Conservation (phyloP, 2,113 vertebrate genomes). For the Pangasianodon gigas region DNA sequence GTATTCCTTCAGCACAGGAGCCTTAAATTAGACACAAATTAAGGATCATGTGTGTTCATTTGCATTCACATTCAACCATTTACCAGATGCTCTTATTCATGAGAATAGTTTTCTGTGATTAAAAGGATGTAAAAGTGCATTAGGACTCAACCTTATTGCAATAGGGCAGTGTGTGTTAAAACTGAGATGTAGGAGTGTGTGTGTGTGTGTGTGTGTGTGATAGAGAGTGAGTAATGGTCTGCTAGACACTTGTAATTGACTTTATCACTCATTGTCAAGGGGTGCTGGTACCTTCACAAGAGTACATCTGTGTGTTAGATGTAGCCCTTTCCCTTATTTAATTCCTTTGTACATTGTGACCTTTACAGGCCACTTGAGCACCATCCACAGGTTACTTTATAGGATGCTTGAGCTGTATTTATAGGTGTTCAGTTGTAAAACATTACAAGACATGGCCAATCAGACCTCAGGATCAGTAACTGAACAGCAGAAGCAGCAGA, state of each 20-base stretch:
- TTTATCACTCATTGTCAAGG: conserved; percentile 44
- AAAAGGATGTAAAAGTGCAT: conserved; percentile 11
- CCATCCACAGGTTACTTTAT: conserved; percentile 41
- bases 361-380: conserved; percentile 39
- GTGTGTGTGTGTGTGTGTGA: conserved; percentile 20
- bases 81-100: not conserved
- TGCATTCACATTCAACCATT: not conserved
- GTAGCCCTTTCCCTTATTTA: not conserved
- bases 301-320: conserved; percentile 40
- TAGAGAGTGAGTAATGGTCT: conserved; percentile 12
- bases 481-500: not conserved
- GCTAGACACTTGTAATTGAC: conserved; percentile 37
- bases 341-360: not conserved
- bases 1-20: not conserved
- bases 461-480: not conserved
- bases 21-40: not conserved
- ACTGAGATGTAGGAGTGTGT: not conserved
- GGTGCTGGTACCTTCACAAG: conserved; percentile 23
- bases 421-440: conserved; percentile 18
- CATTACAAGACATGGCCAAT: not conserved
- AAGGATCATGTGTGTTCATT: not conserved
- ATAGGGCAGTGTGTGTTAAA: conserved; percentile 1
- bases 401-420: not conserved
- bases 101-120: not conserved
- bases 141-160: conserved; percentile 1